A percentile compares a stretch with the other conserved stretches of the same genome.
Conservation (phyloP, 2,888 invertebrate species). For the Branchellion lobata region DNA sequence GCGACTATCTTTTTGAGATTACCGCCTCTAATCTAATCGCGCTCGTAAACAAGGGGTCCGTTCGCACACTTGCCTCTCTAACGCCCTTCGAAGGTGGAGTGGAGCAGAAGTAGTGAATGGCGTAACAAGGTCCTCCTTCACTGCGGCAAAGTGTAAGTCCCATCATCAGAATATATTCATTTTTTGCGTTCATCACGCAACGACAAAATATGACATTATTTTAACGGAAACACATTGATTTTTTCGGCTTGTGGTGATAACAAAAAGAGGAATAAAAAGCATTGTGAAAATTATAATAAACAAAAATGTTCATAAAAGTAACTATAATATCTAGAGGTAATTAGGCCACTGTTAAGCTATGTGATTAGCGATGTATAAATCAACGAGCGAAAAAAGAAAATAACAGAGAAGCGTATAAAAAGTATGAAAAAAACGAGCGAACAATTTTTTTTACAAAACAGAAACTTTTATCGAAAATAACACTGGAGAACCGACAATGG, state of each 20-base stretch:
- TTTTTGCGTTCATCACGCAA: slow-evolving; percentile 17
- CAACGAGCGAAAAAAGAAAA: background rate
- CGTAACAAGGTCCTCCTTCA: background rate
- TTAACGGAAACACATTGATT: slow-evolving; percentile 17
- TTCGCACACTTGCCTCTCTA: too few relatives aligned
- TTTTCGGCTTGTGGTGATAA: background rate
- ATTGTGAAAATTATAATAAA: too few relatives aligned
- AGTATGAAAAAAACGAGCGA: background rate
- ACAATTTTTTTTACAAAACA: background rate
- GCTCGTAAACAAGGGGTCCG: too few relatives aligned
- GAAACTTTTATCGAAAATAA: background rate
- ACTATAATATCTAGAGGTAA: slow-evolving; percentile 18
- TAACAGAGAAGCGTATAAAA: background rate
- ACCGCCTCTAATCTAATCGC: too few relatives aligned
- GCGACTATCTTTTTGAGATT: too few relatives aligned
- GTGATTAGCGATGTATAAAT: slow-evolving; percentile 19
- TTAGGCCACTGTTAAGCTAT: slow-evolving; percentile 7
- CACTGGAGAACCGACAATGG: background rate
- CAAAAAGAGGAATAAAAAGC: too few relatives aligned
- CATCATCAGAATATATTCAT: background rate
- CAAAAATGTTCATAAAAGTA: background rate
- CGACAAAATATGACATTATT: slow-evolving; percentile 16
- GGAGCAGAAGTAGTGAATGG: background rate
- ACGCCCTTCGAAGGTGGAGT: too few relatives aligned
- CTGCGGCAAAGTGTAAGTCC: background rate